phyloP scores from a whole-genome alignment of 1,140 invertebrate species.

The Achroia grisella region DNA sequence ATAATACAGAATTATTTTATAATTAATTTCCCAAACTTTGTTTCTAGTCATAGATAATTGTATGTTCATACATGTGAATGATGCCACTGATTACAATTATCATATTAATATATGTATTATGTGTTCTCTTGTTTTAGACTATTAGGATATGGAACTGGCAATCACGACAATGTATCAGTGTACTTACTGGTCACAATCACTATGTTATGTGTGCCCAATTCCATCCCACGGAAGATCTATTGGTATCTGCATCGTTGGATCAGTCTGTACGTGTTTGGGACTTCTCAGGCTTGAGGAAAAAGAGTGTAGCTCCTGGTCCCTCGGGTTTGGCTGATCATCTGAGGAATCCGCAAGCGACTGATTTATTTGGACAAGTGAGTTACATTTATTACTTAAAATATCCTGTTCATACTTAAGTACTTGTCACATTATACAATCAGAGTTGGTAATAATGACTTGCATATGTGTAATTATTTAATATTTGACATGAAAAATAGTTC shows the following conservation, averaged over 20 bases:
- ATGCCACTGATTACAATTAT: too few species aligned
- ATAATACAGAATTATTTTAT: too few species aligned
- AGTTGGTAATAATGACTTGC: too few species aligned
- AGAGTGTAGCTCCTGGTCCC: slow-evolving; percentile 96
- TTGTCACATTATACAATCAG: too few species aligned
- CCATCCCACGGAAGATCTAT: slow-evolving; percentile 96
- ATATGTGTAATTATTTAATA: too few species aligned
- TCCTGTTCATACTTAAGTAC: too few species aligned
- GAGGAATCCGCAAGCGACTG: slow-evolving; percentile 90
- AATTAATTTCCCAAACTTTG: too few species aligned
- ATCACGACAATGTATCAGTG: slow-evolving; percentile 97
- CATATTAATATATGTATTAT: too few species aligned
- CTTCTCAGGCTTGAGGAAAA: slow-evolving; percentile 96
- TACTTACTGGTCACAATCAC: slow-evolving; percentile 98
- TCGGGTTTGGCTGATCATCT: slow-evolving; percentile 92
- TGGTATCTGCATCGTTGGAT: slow-evolving; percentile 98
- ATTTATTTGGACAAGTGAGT: slow-evolving; percentile 89
- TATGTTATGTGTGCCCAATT: slow-evolving; percentile 99
- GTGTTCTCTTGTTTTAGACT: slow-evolving; percentile 72
- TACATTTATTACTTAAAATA: too few species aligned
- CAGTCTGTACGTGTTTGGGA: slow-evolving; percentile 99
- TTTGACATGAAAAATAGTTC: too few species aligned
- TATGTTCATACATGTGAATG: too few species aligned
- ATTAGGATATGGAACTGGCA: slow-evolving; percentile 99
- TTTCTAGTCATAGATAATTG: too few species aligned